Percentiles rank a stretch among this genome's conserved stretches.
phyloP scores from a whole-genome alignment of 1,140 invertebrate genomes.

The Meloidogyne hapla region DNA sequence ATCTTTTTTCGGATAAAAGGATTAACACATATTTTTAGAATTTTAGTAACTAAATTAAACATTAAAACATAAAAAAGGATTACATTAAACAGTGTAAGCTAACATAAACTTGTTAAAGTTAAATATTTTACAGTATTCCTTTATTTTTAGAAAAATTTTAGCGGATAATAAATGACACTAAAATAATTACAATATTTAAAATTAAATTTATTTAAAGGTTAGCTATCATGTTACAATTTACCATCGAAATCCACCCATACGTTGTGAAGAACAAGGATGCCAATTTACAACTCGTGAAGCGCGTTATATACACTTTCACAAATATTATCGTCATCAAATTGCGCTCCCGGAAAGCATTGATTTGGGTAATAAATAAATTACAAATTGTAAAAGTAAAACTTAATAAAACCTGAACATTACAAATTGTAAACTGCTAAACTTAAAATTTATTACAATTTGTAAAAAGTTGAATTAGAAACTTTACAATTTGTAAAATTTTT shows the following conservation, averaged over 20 bases:
- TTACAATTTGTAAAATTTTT: neutral
- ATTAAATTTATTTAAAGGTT: neutral
- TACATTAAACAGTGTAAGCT: too few relatives aligned
- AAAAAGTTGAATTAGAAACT: neutral
- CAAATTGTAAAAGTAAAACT: neutral
- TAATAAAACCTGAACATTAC: too few relatives aligned
- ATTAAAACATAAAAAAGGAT: too few relatives aligned
- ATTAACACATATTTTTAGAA: too few relatives aligned
- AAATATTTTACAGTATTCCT: too few relatives aligned
- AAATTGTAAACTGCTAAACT: too few relatives aligned
- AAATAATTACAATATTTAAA: neutral
- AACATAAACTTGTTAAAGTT: too few relatives aligned
- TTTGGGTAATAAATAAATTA: constrained; percentile 44
- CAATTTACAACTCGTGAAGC: constrained; percentile 58
- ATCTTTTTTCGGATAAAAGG: too few relatives aligned
- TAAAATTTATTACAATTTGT: neutral
- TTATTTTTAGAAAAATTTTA: too few relatives aligned
- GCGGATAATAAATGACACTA: too few relatives aligned
- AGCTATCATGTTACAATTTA: constrained; percentile 62
- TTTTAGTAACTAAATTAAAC: too few relatives aligned
- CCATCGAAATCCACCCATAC: constrained; percentile 62
- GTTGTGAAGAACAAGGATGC: constrained; percentile 57
- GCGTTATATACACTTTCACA: constrained; percentile 63
- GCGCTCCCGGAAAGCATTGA: constrained; percentile 59
- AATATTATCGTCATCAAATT: constrained; percentile 62